Evolutionary conservation across 1,140 invertebrate species (phyloP).

Genomic region (Drosophila guanche): DNA sequence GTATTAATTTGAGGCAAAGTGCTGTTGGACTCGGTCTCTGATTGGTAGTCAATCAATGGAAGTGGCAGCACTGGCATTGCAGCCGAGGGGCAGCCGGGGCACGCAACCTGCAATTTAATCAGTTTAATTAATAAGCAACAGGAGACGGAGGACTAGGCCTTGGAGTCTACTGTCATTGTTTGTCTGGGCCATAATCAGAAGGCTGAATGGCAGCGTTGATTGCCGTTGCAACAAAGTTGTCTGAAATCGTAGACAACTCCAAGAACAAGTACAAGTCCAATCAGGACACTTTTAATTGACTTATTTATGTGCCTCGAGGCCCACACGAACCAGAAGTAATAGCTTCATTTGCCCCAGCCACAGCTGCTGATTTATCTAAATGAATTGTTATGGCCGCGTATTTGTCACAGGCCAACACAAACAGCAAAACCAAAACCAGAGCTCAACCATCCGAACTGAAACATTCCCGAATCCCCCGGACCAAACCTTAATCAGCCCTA

Average conservation of each 20-base stretch:
- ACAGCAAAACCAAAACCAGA: too few species aligned
- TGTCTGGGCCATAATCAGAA: conserved; percentile 33
- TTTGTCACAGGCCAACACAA: conserved; percentile 50
- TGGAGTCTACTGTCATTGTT: conserved; percentile 49
- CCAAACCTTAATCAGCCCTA: too few species aligned
- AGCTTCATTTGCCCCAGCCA: conserved; percentile 27
- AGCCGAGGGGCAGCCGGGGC: neutral
- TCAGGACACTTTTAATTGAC: conserved; percentile 39
- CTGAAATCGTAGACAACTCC: neutral
- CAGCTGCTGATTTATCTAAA: conserved; percentile 65
- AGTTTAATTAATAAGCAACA: conserved; percentile 74
- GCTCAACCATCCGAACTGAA: too few species aligned
- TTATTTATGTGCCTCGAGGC: conserved; percentile 44
- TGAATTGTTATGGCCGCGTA: conserved; percentile 72
- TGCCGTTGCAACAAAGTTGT: conserved; percentile 26
- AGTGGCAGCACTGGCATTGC: conserved; percentile 16
- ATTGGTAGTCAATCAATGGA: conserved; percentile 41
- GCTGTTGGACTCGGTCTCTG: conserved; percentile 18
- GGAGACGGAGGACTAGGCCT: neutral
- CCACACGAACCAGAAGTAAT: conserved; percentile 4
- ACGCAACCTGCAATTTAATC: conserved; percentile 65
- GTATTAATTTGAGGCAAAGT: conserved; percentile 56
- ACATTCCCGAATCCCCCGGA: too few species aligned
- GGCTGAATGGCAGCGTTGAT: conserved; percentile 44
- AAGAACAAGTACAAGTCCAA: neutral